Evolutionary conservation across 2,888 invertebrate genomes (phyloP).

Genomic region (Aleiodes leptofemur): DNA sequence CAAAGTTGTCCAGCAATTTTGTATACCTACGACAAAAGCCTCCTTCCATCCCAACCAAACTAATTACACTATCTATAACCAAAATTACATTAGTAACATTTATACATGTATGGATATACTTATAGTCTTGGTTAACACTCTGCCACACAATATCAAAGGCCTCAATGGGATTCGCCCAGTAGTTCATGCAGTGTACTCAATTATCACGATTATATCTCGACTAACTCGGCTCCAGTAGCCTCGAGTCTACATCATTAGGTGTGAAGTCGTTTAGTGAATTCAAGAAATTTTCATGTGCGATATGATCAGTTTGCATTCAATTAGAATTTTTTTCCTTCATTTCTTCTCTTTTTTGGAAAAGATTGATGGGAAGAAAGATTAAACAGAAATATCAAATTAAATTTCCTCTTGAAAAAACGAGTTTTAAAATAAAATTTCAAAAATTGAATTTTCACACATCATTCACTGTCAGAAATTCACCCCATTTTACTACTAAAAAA

Average conservation of each 20-base stretch:
- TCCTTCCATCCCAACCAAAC: constrained; percentile 10
- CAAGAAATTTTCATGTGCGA: too few relatives aligned
- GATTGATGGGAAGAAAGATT: too few relatives aligned
- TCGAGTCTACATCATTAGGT: not conserved
- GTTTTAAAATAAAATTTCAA: too few relatives aligned
- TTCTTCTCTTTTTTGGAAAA: too few relatives aligned
- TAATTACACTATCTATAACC: constrained; percentile 35
- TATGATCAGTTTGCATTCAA: too few relatives aligned
- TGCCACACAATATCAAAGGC: constrained; percentile 1
- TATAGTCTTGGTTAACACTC: constrained; percentile 18
- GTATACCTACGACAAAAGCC: constrained; percentile 18
- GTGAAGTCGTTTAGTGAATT: not conserved
- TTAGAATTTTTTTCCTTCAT: too few relatives aligned
- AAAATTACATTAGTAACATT: not conserved
- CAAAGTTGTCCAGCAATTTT: constrained; percentile 36
- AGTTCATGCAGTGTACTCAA: constrained; percentile 2
- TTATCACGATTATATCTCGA: constrained; percentile 9
- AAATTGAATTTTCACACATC: too few relatives aligned
- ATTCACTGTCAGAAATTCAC: too few relatives aligned
- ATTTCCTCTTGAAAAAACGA: too few relatives aligned
- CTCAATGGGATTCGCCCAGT: not conserved
- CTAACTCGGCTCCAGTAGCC: not conserved
- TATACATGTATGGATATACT: not conserved
- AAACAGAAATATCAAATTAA: too few relatives aligned
- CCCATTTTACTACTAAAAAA: too few relatives aligned